Conservation (phyloP, 1,140 invertebrate genomes). For the Drosophila simulans region DNA sequence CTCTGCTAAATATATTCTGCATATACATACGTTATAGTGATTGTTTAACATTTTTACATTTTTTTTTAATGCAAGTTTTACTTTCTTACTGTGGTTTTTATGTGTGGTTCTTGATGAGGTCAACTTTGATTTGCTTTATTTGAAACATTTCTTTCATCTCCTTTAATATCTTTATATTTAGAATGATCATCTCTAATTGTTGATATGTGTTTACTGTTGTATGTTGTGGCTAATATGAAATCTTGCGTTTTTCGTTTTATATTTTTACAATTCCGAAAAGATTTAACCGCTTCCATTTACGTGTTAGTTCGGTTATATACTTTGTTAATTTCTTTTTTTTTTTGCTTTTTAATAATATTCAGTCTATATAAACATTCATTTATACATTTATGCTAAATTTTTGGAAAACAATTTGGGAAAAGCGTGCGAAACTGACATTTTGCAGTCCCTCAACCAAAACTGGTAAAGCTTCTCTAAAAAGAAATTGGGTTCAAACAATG, state of each 20-base stretch:
- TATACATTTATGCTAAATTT: slow-evolving; percentile 74
- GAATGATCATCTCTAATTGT: slow-evolving; percentile 48
- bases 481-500: slow-evolving; percentile 30
- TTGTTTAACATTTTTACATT: slow-evolving; percentile 67
- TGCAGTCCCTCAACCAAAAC: slow-evolving; percentile 65
- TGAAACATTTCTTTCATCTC: slow-evolving; percentile 35
- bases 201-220: slow-evolving; percentile 76
- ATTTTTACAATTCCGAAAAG: slow-evolving; percentile 50
- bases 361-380: slow-evolving; percentile 83
- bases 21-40: slow-evolving; percentile 62
- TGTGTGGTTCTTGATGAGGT: slow-evolving; percentile 66
- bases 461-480: slow-evolving; percentile 46
- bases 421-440: slow-evolving; percentile 34
- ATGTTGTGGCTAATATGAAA: slow-evolving; percentile 58
- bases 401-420: slow-evolving; percentile 41
- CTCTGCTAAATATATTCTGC: slow-evolving; percentile 51
- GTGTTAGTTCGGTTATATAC: slow-evolving; percentile 27
- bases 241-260: slow-evolving; percentile 37
- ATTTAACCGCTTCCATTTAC: slow-evolving; percentile 29
- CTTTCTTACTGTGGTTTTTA: slow-evolving; percentile 26
- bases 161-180: slow-evolving; percentile 44
- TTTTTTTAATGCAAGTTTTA: slow-evolving; percentile 40
- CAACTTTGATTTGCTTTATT: slow-evolving; percentile 66
- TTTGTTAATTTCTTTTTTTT: slow-evolving; percentile 33
- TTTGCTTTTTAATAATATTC: slow-evolving; percentile 76